These are phyloP conservation scores for Siderastrea siderea DNA, from an alignment of 92 coral and sea anemone genomes.

Conservation along the genomic window DNA sequence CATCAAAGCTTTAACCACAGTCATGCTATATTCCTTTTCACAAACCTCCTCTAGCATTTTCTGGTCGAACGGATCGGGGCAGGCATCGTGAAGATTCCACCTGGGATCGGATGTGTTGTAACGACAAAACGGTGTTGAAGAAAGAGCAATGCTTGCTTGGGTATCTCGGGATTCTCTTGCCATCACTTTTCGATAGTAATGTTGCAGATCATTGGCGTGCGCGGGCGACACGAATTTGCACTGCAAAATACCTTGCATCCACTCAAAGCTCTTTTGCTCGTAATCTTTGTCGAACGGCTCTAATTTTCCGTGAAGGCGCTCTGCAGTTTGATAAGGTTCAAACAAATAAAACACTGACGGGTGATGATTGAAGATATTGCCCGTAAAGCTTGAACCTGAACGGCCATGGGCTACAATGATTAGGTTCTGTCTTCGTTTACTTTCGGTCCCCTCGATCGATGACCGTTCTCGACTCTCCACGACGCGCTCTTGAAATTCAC, in stretches of 20 bases:
- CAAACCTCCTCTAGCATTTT: slow-evolving; percentile 32
- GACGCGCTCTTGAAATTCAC: background rate
- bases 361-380: slow-evolving; percentile 50
- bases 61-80: slow-evolving; percentile 19
- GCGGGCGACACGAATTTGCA: slow-evolving; percentile 33
- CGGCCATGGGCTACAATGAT: slow-evolving; percentile 65
- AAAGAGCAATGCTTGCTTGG: slow-evolving; percentile 27
- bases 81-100: slow-evolving; percentile 25
- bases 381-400: slow-evolving; percentile 54
- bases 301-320: slow-evolving; percentile 21
- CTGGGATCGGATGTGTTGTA: slow-evolving; percentile 33
- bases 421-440: slow-evolving; percentile 25
- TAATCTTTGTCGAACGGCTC: slow-evolving; percentile 35
- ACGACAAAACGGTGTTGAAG: slow-evolving; percentile 48
- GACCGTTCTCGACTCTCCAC: background rate
- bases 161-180: background rate
- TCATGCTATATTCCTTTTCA: slow-evolving; percentile 28
- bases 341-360: slow-evolving; percentile 54
- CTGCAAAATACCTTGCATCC: slow-evolving; percentile 28
- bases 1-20: slow-evolving; percentile 49
- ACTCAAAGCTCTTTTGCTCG: slow-evolving; percentile 19
- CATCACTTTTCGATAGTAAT: slow-evolving; percentile 15
- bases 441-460: background rate
- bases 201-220: slow-evolving; percentile 2
- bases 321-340: slow-evolving; percentile 60